Evolutionary conservation across 2,888 invertebrate species (phyloP), one percentile per base, ranked within the genome.

Genomic region (Stenichneumon culpator): DNA sequence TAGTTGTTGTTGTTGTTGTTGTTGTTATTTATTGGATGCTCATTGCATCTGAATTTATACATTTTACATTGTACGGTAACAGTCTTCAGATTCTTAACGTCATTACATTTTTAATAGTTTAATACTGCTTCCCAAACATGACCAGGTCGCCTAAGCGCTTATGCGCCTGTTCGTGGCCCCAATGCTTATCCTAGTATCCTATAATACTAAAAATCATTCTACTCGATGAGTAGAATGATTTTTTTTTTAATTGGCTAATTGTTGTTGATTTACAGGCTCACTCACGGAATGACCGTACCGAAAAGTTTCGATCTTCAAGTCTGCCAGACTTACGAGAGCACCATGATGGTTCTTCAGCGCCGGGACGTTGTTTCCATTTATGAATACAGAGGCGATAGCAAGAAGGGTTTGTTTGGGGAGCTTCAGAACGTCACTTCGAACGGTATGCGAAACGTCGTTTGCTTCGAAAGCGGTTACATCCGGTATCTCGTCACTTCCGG

Each of bases 391-490:
- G 84, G 87, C 28, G 69, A 79, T 19, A 77, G 80, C 1, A 57
- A 63, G 19, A 84, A 87, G 19, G 87, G 79, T n/a, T 74, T 82
- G 6, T 89, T 92, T 11, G 54, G 82, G n/a, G 16, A 82, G 3
- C 60, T 86, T 6, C 84, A 89, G 72, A 88, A 79, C 19, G 87
- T 93, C 3, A 86, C 87, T 6, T 88, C 89, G 3, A 83, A 86
- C 3, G 84, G 86, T 36, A 79, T 91, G 4, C 86, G 67, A 19
- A 91, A 92, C 80, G 87, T 89, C 1, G 82, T 90, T 36, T 93
- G 92, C 65, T 93, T 93, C 54, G 89, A 92, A 52, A 93, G 90
- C 77, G 91, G 92, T 4, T 87, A 91, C 19, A 82, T 90, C 3
- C 84, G 88, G 28, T 93, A 92, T 73, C 70, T 93, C 32, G 90